Base-by-base conservation (phyloP, 2,797 vertebrate genomes). In the Caiman crocodilus region DNA sequence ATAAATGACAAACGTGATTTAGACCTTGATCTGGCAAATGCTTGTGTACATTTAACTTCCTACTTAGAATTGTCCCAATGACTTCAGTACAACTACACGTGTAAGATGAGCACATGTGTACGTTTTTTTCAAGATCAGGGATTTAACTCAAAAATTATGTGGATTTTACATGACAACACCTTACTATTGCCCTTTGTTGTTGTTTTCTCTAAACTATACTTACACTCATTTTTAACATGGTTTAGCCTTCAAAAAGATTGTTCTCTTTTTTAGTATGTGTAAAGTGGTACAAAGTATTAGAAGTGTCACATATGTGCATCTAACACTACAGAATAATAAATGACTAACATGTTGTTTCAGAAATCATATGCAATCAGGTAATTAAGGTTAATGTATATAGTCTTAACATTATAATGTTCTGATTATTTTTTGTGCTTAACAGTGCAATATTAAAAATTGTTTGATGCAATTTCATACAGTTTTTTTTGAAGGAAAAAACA, bases 391-490 rank as follows among this genome's bases (percentile, higher is more conserved):
- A 77, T 50, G 35, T 0, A 0, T 17, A 20, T 69, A n/a, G 60
- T 87, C 94, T 89, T 73, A 28, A 42, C 85, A 30, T 63, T 87
- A 30, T 64, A n/a, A 67, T 32, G 26, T 90, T 65, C 58, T 83
- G 75, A 75, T 81, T 18, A n/a, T 59, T 75, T 50, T 8, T 71
- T 50, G n/a, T 35, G 90, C 84, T 91, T 92, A n/a, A 93, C 82
- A 88, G 87, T 88, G 76, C 17, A 28, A 55, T 55, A 3, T 12
- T 14, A 5, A 82, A 58, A 79, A 93, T 59, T 55, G 73, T 76
- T 42, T 56, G 14, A 76, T 82, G 80, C 14, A 42, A 30, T 82
- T 93, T 94, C 50, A 26, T 88, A 60, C 64, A 4, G 26, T 78
- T 57, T 88, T 57, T 88, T 81, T 73, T 67, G 42, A 76, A 64